These are phyloP conservation scores for Takifugu rubripes DNA, from an alignment of 2,797 vertebrate species.

Conservation along the genomic window DNA sequence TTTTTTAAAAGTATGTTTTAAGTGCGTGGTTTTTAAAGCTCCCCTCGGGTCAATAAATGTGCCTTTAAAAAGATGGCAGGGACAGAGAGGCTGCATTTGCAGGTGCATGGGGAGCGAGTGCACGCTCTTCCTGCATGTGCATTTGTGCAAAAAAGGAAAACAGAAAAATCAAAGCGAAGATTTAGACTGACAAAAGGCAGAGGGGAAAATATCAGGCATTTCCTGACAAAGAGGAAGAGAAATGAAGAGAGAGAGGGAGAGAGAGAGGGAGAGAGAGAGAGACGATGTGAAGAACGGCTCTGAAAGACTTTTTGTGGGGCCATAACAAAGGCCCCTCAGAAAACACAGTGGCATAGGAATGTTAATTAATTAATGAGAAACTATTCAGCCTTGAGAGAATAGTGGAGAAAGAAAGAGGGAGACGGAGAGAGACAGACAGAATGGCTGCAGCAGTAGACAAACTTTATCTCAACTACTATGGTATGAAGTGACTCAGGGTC, in stretches of 20 bases:
- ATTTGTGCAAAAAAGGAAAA: slow-evolving; percentile 1
- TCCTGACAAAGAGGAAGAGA: slow-evolving; percentile 43
- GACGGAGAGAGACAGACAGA: slow-evolving; percentile 37
- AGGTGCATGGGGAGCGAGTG: slow-evolving; percentile 53
- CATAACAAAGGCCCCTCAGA: slow-evolving; percentile 76
- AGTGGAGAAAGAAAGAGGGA: slow-evolving; percentile 50
- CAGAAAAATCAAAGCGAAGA: too few relatives aligned
- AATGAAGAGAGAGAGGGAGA: slow-evolving; percentile 17
- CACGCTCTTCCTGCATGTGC: slow-evolving; percentile 7
- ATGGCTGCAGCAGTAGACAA: slow-evolving; percentile 11
- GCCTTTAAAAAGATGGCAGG: slow-evolving; percentile 70
- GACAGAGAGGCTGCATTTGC: slow-evolving; percentile 42
- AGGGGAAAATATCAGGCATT: slow-evolving; percentile 42
- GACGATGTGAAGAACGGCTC: slow-evolving; percentile 64
- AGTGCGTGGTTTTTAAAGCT: slow-evolving; percentile 46
- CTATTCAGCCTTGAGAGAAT: slow-evolving; percentile 70
- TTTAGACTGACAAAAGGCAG: slow-evolving; percentile 34
- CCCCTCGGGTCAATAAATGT: slow-evolving; percentile 65
- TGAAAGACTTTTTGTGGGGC: slow-evolving; percentile 73
- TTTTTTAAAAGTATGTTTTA: slow-evolving; percentile 39
- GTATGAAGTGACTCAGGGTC: not conserved
- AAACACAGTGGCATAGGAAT: slow-evolving; percentile 76
- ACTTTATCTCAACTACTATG: slow-evolving; percentile 9
- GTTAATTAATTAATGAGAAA: slow-evolving; percentile 82
- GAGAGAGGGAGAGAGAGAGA: slow-evolving; percentile 47